These are phyloP conservation scores for Caranx melampygus DNA, from an alignment of 2,113 vertebrate genomes.

Conservation along the genomic window DNA sequence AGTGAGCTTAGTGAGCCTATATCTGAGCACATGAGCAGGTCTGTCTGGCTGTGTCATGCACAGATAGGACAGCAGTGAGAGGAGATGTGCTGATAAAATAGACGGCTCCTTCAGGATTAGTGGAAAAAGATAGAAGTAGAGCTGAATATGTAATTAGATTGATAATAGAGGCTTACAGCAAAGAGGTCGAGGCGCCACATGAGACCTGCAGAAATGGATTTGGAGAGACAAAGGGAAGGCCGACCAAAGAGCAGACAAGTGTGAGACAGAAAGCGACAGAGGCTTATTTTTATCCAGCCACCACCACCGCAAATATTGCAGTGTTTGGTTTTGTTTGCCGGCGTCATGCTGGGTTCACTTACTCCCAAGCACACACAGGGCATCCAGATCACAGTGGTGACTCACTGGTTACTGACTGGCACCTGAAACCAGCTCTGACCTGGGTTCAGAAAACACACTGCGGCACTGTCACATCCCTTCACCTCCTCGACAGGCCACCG, in stretches of 20 bases:
- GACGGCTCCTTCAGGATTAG: slow-evolving; percentile 12
- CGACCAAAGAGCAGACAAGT: slow-evolving; percentile 28
- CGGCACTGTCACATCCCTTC: slow-evolving; percentile 33
- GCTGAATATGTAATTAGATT: slow-evolving; percentile 46
- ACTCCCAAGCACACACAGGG: slow-evolving; percentile 10
- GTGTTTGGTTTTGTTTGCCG: slow-evolving; percentile 34
- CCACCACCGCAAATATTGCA: slow-evolving; percentile 34
- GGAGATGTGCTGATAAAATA: slow-evolving; percentile 18
- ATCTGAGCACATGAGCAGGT: neutral
- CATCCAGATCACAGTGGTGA: slow-evolving; percentile 43
- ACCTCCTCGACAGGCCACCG: neutral
- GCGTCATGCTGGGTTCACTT: slow-evolving; percentile 4
- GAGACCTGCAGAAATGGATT: slow-evolving; percentile 23
- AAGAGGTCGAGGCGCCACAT: neutral
- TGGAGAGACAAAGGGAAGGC: slow-evolving; percentile 16
- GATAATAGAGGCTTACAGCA: slow-evolving; percentile 18
- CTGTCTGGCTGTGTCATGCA: neutral
- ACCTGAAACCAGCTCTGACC: slow-evolving; percentile 60
- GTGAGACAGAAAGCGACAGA: slow-evolving; percentile 48
- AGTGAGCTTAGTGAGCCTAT: neutral
- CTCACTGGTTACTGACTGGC: slow-evolving; percentile 49
- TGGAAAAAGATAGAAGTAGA: slow-evolving; percentile 5
- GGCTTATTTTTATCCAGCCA: slow-evolving; percentile 66
- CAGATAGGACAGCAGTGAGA: neutral
- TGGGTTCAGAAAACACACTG: slow-evolving; percentile 20